Evolutionary conservation across 2,888 invertebrate species (phyloP).

Genomic region (Xiphydria camelus): DNA sequence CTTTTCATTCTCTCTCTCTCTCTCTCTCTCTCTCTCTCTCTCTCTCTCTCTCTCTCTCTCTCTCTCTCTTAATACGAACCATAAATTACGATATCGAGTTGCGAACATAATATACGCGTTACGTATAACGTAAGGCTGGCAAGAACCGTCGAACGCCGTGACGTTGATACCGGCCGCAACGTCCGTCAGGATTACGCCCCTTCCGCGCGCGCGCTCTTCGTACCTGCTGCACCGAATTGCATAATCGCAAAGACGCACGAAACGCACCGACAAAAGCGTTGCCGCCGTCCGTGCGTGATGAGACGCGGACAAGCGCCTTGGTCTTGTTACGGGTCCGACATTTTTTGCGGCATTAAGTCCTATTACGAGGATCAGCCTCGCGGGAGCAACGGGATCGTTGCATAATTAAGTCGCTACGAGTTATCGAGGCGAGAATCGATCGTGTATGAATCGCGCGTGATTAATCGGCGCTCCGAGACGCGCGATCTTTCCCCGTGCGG

Average conservation of each 20-base stretch:
- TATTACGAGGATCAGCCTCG: slow-evolving; percentile 24
- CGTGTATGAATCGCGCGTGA: no score
- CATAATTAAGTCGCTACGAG: not conserved
- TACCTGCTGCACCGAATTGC: slow-evolving; percentile 20
- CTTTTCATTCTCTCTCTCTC: no score
- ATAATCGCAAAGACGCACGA: slow-evolving; percentile 31
- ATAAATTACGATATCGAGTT: slow-evolving; percentile 1
- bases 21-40: slow-evolving; percentile 9
- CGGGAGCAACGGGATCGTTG: not conserved
- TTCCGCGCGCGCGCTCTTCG: not conserved
- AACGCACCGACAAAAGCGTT: not conserved
- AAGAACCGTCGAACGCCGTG: slow-evolving; percentile 32
- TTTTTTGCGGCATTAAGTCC: slow-evolving; percentile 36
- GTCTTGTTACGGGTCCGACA: slow-evolving; percentile 44
- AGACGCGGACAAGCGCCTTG: slow-evolving; percentile 36
- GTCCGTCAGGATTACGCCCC: slow-evolving; percentile 44
- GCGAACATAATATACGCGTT: slow-evolving; percentile 12
- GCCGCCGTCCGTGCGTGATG: slow-evolving; percentile 12
- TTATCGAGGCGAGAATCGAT: not conserved
- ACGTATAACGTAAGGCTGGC: slow-evolving; percentile 9
- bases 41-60: not conserved
- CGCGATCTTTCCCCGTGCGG: no score
- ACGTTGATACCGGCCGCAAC: slow-evolving; percentile 45
- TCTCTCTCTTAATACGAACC: not conserved
- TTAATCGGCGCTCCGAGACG: no score